phyloP scores from a whole-genome alignment of 2,888 invertebrate genomes.

The Pachycephus smyrnensis region DNA sequence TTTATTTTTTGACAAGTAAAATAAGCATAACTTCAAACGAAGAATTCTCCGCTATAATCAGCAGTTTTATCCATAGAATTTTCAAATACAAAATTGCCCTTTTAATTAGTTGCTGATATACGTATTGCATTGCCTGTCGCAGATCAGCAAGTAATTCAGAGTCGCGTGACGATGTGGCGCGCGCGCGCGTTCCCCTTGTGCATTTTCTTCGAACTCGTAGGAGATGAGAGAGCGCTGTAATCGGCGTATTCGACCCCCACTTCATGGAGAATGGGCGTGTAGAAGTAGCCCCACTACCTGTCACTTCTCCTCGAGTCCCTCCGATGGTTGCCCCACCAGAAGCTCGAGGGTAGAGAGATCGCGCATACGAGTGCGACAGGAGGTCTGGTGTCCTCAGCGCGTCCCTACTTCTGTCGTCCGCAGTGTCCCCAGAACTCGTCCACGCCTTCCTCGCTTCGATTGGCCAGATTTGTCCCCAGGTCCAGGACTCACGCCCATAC shows the following conservation, averaged over 20 bases:
- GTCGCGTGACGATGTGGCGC: not conserved
- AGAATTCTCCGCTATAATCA: not conserved
- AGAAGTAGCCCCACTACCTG: slow-evolving; percentile 41
- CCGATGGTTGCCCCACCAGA: slow-evolving; percentile 40
- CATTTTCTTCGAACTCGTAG: slow-evolving; percentile 33
- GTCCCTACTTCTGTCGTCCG: slow-evolving; percentile 26
- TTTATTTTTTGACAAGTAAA: not conserved
- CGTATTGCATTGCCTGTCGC: not conserved
- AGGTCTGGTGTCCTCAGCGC: slow-evolving; percentile 21
- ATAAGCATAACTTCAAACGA: not conserved
- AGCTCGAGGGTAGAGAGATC: slow-evolving; percentile 22
- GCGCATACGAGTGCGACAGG: slow-evolving; percentile 2
- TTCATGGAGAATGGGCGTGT: slow-evolving; percentile 44
- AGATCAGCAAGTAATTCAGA: not conserved
- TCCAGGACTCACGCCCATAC: slow-evolving; percentile 42
- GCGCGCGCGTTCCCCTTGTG: not conserved
- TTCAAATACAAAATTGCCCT: not conserved
- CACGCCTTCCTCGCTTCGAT: slow-evolving; percentile 46
- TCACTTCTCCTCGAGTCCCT: slow-evolving; percentile 54
- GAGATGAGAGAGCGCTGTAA: slow-evolving; percentile 29
- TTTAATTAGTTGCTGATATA: not conserved
- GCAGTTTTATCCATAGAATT: not conserved
- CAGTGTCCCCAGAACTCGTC: slow-evolving; percentile 33
- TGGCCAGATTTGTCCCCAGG: slow-evolving; percentile 57
- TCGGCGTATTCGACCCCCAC: slow-evolving; percentile 11